Evolutionary conservation across 1,140 invertebrate genomes (phyloP).

Genomic region (Neuroterus valhalla): DNA sequence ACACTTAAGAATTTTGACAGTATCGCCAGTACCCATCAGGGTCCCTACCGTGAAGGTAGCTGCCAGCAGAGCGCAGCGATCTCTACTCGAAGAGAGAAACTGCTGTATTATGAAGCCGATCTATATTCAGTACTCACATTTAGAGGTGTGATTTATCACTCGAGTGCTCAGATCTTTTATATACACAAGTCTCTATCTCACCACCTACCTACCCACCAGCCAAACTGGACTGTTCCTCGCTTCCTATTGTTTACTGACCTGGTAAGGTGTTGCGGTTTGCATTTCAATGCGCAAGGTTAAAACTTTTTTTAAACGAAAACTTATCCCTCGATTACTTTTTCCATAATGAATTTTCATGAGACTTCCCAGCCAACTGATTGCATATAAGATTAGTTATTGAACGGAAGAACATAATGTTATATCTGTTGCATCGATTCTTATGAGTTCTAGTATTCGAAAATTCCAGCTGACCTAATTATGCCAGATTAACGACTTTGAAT

Average conservation of each 20-base stretch:
- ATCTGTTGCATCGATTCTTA: too few relatives aligned
- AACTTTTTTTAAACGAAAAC: background rate
- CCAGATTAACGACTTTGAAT: too few relatives aligned
- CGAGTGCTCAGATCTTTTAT: conserved; percentile 20
- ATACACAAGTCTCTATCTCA: conserved; percentile 2
- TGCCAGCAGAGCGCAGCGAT: background rate
- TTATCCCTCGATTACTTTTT: background rate
- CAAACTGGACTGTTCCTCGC: background rate
- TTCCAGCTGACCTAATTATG: too few relatives aligned
- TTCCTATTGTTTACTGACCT: conserved; percentile 17
- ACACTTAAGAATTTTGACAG: conserved; percentile 51
- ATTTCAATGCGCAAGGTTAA: conserved; percentile 6
- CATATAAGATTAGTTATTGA: background rate
- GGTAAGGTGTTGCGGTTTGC: background rate
- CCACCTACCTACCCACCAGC: conserved; percentile 11
- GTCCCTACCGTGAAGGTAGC: conserved; percentile 23
- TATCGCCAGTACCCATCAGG: conserved; percentile 54
- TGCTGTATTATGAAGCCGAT: conserved; percentile 56
- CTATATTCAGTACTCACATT: conserved; percentile 65
- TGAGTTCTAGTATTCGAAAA: too few relatives aligned
- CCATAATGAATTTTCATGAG: conserved; percentile 1
- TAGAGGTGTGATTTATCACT: conserved; percentile 61
- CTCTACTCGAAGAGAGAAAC: background rate
- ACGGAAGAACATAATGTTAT: background rate
- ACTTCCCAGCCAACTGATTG: background rate